These are phyloP conservation scores for Byasa hedistus DNA, from an alignment of 2,888 invertebrate genomes.

Conservation along the genomic window DNA sequence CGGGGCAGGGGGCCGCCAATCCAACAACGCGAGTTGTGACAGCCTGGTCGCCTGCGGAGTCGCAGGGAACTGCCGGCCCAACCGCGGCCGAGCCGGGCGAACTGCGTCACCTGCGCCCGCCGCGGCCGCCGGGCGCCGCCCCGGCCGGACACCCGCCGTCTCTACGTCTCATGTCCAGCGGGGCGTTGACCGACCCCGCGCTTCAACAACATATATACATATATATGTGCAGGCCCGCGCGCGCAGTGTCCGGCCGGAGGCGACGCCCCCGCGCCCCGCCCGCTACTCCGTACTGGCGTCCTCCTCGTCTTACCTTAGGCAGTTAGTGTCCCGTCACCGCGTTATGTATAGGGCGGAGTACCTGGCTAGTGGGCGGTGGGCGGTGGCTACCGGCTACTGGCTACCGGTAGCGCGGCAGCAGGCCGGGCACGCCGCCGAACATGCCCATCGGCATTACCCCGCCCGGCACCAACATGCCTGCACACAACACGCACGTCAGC, in stretches of 20 bases:
- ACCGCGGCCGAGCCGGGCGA: constrained; percentile 44
- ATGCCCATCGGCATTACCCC: constrained; percentile 79
- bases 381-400: constrained; percentile 38
- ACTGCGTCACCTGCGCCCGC: constrained; percentile 37
- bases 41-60: constrained; percentile 32
- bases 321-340: constrained; percentile 51
- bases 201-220: too few relatives aligned
- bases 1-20: constrained; percentile 78
- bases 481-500: constrained; percentile 41
- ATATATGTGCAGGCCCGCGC: background rate
- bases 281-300: constrained; percentile 46
- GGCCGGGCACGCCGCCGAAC: constrained; percentile 66
- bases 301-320: constrained; percentile 48
- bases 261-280: constrained; percentile 31
- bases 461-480: constrained; percentile 61
- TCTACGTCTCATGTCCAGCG: too few relatives aligned
- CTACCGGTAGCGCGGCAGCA: constrained; percentile 93
- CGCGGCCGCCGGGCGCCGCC: constrained; percentile 44
- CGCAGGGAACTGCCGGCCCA: constrained; percentile 82
- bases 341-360: constrained; percentile 45
- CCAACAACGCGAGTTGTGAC: constrained; percentile 80
- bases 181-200: too few relatives aligned
- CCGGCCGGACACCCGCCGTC: constrained; percentile 33
- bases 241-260: constrained; percentile 6
- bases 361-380: background rate